Conservation (phyloP, 92 coral and sea anemone genomes). For the Epizoanthus stellaris region DNA sequence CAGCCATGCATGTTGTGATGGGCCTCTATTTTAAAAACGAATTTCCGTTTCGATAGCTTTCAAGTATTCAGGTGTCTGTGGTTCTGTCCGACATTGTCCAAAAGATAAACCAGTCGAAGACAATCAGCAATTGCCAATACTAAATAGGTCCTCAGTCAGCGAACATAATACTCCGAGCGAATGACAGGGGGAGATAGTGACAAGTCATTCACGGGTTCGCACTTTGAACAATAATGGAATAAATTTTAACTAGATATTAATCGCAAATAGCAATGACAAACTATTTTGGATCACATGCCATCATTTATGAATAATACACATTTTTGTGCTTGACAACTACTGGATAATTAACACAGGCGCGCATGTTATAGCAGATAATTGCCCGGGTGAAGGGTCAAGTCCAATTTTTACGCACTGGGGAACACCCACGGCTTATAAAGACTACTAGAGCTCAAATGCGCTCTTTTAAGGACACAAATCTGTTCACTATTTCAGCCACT, state of each 20-base stretch:
- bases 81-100: neutral
- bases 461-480: too few relatives aligned
- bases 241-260: constrained; percentile 43
- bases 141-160: constrained; percentile 4
- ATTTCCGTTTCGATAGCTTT: constrained; percentile 42
- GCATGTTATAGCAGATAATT: constrained; percentile 34
- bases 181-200: neutral
- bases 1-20: constrained; percentile 26
- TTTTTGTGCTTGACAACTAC: constrained; percentile 37
- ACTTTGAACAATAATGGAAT: constrained; percentile 5
- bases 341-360: constrained; percentile 32
- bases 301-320: constrained; percentile 48
- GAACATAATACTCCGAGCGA: neutral
- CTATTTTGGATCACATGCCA: constrained; percentile 49
- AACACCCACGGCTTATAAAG: constrained; percentile 8
- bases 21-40: neutral
- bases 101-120: constrained; percentile 9
- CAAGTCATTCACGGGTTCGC: neutral
- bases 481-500: neutral
- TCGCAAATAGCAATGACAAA: constrained; percentile 35
- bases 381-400: constrained; percentile 34
- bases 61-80: constrained; percentile 31
- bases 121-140: too few relatives aligned
- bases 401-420: constrained; percentile 7
- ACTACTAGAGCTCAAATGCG: too few relatives aligned